Base-by-base conservation (phyloP, 2,888 invertebrate species). In the Amiota mariae region DNA sequence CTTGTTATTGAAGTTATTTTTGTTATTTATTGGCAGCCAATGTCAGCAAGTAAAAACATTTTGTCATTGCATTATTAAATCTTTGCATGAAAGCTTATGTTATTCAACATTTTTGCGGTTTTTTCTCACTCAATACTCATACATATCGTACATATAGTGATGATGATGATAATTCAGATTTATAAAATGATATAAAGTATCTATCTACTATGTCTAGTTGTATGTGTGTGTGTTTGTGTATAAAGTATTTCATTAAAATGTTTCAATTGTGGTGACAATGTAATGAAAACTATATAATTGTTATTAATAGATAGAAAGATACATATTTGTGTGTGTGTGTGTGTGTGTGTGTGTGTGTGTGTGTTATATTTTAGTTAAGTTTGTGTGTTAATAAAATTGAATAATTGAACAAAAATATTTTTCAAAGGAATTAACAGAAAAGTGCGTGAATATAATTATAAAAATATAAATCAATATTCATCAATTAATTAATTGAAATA, bases 341-440 rank as follows among this genome's bases (percentile, higher is more conserved):
- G 8, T 20, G 1, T 20, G n/a, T 36, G n/a, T 46, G 3, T 59
- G 11, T 59, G 59, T 8, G 8, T 20, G 20, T 4, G 8, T 20
- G 1, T 18, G 3, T 18, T 18, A 1, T 57, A 8, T 8, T 36
- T 10, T 59, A 11, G 59, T 59, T 59, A 20, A 48, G 8, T 48
- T 66, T 66, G n/a, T 49, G 66, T 66, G 66, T 66, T 66, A 66
- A 66, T 66, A 66, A 66, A 15, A 66, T 48, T 66, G 15, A 66
- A 66, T 66, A 48, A 49, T 66, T 66, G 9, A 66, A 66, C 48
- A 48, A 13, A 20, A 20, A 20, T 9, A 54, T 15, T 54, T 54
- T 54, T 15, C 8, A n/a, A 13, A 54, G 6, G 2, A 54, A 8
- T 9, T n/a, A 54, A 54, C 54, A 54, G n/a, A 54, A 54, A 24